Conservation (phyloP, 2,888 invertebrate species). For the Uloborus plumipes region DNA sequence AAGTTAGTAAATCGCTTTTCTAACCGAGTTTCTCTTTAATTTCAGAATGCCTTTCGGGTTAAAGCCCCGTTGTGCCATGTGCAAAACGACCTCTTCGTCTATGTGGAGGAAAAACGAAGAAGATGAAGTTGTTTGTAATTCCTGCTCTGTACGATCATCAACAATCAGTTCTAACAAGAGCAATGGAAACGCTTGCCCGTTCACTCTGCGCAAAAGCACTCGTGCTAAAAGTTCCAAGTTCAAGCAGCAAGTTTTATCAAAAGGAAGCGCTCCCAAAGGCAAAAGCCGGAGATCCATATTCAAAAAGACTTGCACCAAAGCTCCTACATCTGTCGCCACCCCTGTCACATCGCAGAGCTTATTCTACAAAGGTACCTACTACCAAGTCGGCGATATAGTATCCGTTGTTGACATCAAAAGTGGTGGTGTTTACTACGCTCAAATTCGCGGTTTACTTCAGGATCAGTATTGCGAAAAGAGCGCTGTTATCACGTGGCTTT, state of each 20-base stretch:
- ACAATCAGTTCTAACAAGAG: conserved; percentile 38
- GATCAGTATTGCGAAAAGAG: conserved; percentile 95
- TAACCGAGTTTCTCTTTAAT: background rate
- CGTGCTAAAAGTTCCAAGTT: conserved; percentile 65
- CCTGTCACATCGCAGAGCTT: conserved; percentile 84
- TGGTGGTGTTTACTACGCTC: conserved; percentile 85
- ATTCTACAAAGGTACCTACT: conserved; percentile 82
- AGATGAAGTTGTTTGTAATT: conserved; percentile 81
- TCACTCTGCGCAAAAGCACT: conserved; percentile 66
- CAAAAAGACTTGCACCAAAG: conserved; percentile 81
- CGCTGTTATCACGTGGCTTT: conserved; percentile 90
- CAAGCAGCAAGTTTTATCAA: conserved; percentile 61
- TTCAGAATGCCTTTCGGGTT: conserved; percentile 73
- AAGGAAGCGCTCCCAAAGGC: conserved; percentile 75
- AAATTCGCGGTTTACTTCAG: conserved; percentile 88
- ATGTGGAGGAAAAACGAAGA: conserved; percentile 83
- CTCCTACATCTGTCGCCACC: conserved; percentile 84
- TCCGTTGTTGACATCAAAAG: conserved; percentile 83
- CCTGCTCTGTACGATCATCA: conserved; percentile 73
- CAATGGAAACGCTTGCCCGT: conserved; percentile 27
- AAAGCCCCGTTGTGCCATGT: conserved; percentile 80
- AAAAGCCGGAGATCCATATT: conserved; percentile 84
- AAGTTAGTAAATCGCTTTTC: background rate
- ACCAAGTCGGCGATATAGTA: conserved; percentile 92
- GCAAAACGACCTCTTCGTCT: conserved; percentile 79